Evolutionary conservation across 2,113 vertebrate genomes (phyloP).

Genomic region (Microcebus tavaratra): DNA sequence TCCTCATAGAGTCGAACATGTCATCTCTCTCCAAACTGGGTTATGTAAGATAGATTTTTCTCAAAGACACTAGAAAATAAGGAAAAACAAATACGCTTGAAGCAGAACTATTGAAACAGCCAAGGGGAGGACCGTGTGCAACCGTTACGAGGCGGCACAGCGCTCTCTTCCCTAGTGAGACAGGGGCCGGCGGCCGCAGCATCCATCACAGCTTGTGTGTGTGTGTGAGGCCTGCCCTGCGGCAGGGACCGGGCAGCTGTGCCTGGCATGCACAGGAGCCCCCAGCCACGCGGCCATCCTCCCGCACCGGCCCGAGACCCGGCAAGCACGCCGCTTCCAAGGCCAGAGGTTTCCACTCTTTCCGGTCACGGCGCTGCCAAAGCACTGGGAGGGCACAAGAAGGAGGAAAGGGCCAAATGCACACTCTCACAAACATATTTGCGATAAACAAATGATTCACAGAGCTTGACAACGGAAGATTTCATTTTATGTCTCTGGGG

Average conservation of each 20-base stretch:
- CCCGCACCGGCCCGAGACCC: not conserved
- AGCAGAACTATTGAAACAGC: not conserved
- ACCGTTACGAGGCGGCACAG: accelerated
- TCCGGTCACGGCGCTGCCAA: not conserved
- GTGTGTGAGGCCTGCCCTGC: not conserved
- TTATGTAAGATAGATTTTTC: not conserved
- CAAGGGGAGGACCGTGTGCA: not conserved
- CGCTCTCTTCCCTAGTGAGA: not conserved
- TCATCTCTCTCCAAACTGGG: not conserved
- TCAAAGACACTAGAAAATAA: not conserved
- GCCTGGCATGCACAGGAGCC: not conserved
- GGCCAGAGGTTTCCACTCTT: not conserved
- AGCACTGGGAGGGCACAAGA: accelerated
- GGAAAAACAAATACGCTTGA: not conserved
- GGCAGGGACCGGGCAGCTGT: not conserved
- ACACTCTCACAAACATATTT: not conserved
- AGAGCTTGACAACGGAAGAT: not conserved
- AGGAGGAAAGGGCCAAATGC: accelerated
- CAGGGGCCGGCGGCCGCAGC: accelerated
- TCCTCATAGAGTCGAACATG: not conserved
- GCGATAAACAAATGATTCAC: not conserved
- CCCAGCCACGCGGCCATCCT: too few species aligned
- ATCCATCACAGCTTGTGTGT: not conserved
- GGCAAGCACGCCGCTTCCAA: not conserved
- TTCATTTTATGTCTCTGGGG: not conserved